Evolutionary conservation across 1,140 invertebrate species (phyloP).

Genomic region (Rhagoletis pomonella): DNA sequence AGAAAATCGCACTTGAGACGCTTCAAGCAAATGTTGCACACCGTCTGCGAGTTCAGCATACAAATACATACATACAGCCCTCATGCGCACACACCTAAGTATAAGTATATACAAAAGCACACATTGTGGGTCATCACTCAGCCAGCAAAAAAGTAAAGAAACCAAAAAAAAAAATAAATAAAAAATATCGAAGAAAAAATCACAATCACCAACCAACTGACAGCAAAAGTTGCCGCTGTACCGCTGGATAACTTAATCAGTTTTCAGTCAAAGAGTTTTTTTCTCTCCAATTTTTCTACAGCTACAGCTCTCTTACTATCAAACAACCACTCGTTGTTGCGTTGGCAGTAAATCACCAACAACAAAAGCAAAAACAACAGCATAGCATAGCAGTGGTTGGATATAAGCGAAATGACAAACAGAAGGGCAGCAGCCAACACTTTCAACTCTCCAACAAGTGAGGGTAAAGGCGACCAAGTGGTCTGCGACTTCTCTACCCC

Average conservation of each 20-base stretch:
- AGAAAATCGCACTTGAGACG: not conserved
- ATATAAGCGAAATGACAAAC: constrained; percentile 2
- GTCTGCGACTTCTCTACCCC: not conserved
- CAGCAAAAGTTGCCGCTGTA: constrained; percentile 26
- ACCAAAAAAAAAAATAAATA: not conserved
- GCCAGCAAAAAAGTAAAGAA: not conserved
- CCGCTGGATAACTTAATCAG: constrained; percentile 50
- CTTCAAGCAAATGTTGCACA: constrained; percentile 13
- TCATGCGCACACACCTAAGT: not conserved
- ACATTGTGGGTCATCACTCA: not conserved
- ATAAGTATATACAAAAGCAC: not conserved
- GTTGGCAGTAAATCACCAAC: constrained; percentile 46
- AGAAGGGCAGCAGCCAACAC: constrained; percentile 16
- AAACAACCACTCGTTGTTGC: not conserved
- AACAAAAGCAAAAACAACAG: not conserved
- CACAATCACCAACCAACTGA: constrained; percentile 22
- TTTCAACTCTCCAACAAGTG: not conserved
- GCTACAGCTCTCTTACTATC: constrained; percentile 23
- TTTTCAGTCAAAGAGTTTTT: constrained; percentile 41
- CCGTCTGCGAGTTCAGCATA: not conserved
- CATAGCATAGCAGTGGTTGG: not conserved
- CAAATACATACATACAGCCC: not conserved
- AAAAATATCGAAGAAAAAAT: not conserved
- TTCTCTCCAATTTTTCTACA: not conserved
- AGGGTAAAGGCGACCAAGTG: not conserved